Conservation (phyloP, 2,797 vertebrate species). For the Anolis apletophallus region DNA sequence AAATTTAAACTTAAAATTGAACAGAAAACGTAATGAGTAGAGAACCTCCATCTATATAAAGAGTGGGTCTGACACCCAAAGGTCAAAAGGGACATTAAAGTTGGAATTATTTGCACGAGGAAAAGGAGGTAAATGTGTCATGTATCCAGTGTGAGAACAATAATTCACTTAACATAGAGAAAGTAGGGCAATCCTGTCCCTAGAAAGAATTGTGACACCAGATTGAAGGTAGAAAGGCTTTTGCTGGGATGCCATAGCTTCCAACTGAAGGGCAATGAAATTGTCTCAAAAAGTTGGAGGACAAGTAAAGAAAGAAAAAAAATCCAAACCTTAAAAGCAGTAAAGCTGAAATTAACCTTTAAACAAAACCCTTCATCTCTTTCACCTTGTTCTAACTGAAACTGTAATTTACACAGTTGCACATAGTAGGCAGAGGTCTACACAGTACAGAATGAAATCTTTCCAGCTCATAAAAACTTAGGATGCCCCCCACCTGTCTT, state of each 20-base stretch:
- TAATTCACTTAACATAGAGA: neutral
- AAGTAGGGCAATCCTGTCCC: neutral
- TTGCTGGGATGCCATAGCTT: neutral
- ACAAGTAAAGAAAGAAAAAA: neutral
- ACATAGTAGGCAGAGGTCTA: neutral
- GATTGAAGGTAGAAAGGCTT: neutral
- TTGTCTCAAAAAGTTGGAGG: neutral
- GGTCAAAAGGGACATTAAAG: neutral
- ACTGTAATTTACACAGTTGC: neutral
- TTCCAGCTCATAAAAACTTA: neutral
- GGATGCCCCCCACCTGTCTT: neutral
- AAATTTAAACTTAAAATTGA: neutral
- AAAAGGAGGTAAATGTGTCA: neutral
- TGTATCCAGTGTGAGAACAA: neutral
- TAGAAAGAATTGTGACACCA: neutral
- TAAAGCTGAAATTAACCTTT: neutral
- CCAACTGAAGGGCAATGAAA: neutral
- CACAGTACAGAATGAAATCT: neutral
- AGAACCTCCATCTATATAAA: constrained; percentile 18
- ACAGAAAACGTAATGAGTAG: constrained; percentile 4
- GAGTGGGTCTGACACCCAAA: neutral
- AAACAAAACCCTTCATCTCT: neutral
- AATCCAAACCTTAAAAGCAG: neutral
- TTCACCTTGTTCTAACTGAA: neutral
- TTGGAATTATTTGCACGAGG: neutral